Percentiles rank a stretch among this genome's conserved stretches.
These are phyloP conservation scores for Odontomachus brunneus DNA, from an alignment of 1,140 invertebrate species.

Conservation along the genomic window DNA sequence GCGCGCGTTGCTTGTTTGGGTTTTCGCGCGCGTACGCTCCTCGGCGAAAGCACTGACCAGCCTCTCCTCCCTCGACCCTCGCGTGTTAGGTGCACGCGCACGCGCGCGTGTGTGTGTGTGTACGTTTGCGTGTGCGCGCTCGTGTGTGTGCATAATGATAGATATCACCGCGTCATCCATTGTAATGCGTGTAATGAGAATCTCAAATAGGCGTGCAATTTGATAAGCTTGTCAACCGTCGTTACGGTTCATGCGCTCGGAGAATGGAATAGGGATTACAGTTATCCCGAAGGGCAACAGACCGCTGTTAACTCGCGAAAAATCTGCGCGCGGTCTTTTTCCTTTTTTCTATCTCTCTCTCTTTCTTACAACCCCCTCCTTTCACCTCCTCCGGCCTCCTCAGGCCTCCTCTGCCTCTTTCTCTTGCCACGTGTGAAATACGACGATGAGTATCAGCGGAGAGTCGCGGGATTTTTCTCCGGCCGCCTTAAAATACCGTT, in stretches of 20 bases:
- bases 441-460: slow-evolving; percentile 45
- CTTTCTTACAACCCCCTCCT: neutral
- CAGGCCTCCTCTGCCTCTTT: neutral
- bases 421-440: slow-evolving; percentile 41
- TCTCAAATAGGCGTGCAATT: slow-evolving; percentile 79
- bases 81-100: neutral
- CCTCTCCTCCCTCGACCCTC: slow-evolving; percentile 15
- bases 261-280: slow-evolving; percentile 76
- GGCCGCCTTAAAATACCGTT: slow-evolving; percentile 48
- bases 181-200: slow-evolving; percentile 80
- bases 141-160: slow-evolving; percentile 70
- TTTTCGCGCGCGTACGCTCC: slow-evolving; percentile 39
- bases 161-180: slow-evolving; percentile 76
- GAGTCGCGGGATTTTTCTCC: slow-evolving; percentile 19
- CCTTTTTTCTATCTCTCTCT: neutral
- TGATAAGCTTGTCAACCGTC: slow-evolving; percentile 79
- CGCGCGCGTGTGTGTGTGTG: neutral
- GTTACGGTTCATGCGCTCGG: slow-evolving; percentile 75
- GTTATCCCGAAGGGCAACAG: slow-evolving; percentile 71
- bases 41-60: slow-evolving; percentile 50
- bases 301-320: slow-evolving; percentile 55
- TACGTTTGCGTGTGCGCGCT: neutral
- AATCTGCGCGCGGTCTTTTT: slow-evolving; percentile 30
- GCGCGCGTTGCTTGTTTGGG: neutral
- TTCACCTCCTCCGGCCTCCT: neutral